Base-by-base conservation (phyloP, 2,888 invertebrate genomes). In the Cantharis rufa region DNA sequence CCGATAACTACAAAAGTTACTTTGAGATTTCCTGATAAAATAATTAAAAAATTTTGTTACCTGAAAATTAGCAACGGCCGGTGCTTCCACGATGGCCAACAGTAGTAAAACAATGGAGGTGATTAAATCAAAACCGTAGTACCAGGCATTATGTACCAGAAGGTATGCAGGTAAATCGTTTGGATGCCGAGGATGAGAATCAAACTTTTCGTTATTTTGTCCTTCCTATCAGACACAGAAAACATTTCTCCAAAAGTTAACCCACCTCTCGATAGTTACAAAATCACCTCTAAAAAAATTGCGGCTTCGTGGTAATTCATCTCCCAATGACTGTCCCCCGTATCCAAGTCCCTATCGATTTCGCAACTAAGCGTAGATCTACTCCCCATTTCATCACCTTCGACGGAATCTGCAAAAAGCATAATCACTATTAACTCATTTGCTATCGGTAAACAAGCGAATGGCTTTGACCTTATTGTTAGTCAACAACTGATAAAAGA, bases 291-390 rank as follows among this genome's bases (percentile, higher is more conserved):
- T 83, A 96, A 90, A 88, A 94, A 96, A 84, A 96, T 96, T 70
- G 96, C 94, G 15, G 96, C 95, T 85, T 96, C 96, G 84, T 95
- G 95, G 86, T 96, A 96, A 88, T 96, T 96, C 93, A 96, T 94
- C 88, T 95, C 94, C 96, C 96, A 96, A 81, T 93, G 93, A 84
- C 92, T 91, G 76, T 90, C 90, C 74, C 90, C 90, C 0, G 89
- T 88, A 87, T 90, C 89, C 24, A 86, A 86, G 82, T 89, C 89
- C 71, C 89, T 87, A 11, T 91, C 90, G 13, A 88, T 71, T 24
- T 88, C 90, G 75, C 87, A 82, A 86, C 91, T 91, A 18, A 92
- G 89, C 9, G 91, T 92, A 64, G 92, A 92, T 64, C 92, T 88
- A 86, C 91, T 92, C 72, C 92, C 92, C 90, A 92, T 91, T 87